Percentiles rank a stretch among this genome's conserved stretches.
These are phyloP conservation scores for Syngnathus rostellatus DNA, from an alignment of 2,797 vertebrate genomes.

Conservation along the genomic window DNA sequence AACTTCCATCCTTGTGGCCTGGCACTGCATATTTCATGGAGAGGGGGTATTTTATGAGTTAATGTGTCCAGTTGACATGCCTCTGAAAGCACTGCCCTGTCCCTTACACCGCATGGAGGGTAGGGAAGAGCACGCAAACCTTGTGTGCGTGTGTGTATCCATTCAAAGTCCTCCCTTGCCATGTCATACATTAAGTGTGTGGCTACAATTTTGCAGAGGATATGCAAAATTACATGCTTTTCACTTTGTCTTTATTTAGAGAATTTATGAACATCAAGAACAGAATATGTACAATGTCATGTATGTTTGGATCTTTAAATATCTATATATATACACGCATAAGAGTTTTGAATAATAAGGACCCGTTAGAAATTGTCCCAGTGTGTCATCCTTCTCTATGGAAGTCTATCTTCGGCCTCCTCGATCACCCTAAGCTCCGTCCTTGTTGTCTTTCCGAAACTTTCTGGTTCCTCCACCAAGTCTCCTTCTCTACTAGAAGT, in stretches of 20 bases:
- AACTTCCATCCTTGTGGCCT: slow-evolving; percentile 64
- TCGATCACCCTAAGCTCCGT: too few relatives aligned
- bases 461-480: too few relatives aligned
- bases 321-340: background rate
- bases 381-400: too few relatives aligned
- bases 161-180: slow-evolving; percentile 29
- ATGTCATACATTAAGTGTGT: slow-evolving; percentile 28
- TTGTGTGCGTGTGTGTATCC: slow-evolving; percentile 16
- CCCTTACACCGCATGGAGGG: slow-evolving; percentile 47
- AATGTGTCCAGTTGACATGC: slow-evolving; percentile 73
- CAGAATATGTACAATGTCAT: background rate
- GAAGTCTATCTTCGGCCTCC: too few relatives aligned
- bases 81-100: slow-evolving; percentile 68
- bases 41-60: slow-evolving; percentile 71
- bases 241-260: slow-evolving; percentile 19
- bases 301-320: background rate
- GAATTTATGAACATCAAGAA: background rate
- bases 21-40: slow-evolving; percentile 71
- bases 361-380: too few relatives aligned
- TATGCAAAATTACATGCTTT: background rate
- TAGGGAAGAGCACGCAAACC: slow-evolving; percentile 51
- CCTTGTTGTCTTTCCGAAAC: too few relatives aligned
- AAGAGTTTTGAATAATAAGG: too few relatives aligned
- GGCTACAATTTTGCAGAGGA: background rate
- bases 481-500: too few relatives aligned